Percentiles rank a stretch among this genome's conserved stretches.
Conservation (phyloP, 2,797 vertebrate species). For the Hephaestus fuliginosus region DNA sequence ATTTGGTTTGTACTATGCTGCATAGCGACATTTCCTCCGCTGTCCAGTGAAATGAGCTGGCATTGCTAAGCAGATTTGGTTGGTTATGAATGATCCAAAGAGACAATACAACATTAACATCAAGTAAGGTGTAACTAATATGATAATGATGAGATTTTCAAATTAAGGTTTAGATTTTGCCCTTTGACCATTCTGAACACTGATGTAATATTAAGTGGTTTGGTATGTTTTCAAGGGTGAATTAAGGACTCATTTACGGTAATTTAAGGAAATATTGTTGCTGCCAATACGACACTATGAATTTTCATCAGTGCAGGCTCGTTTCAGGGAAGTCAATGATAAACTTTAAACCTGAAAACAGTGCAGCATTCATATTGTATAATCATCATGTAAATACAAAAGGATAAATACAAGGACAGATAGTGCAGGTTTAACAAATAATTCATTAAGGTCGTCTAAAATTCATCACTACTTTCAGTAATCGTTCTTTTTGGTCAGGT, state of each 20-base stretch:
- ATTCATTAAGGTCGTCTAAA: neutral
- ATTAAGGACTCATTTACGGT: neutral
- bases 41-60: neutral
- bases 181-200: neutral
- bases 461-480: slow-evolving; percentile 11
- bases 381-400: neutral
- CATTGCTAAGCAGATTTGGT: neutral
- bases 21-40: too few relatives aligned
- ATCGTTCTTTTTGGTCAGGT: neutral
- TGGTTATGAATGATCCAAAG: neutral
- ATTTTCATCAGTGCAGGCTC: neutral
- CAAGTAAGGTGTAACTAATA: neutral
- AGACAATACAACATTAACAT: neutral
- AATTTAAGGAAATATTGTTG: neutral
- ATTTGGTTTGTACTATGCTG: too few relatives aligned
- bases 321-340: neutral
- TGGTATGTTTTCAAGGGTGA: neutral
- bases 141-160: neutral
- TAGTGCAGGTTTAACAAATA: neutral
- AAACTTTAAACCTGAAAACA: neutral
- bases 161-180: neutral
- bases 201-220: neutral
- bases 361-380: too few relatives aligned
- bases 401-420: slow-evolving; percentile 5
- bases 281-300: neutral